Evolutionary conservation across 2,797 vertebrate species (phyloP), one percentile per base, ranked within the genome.

Genomic region (Microcaecilia unicolor): DNA sequence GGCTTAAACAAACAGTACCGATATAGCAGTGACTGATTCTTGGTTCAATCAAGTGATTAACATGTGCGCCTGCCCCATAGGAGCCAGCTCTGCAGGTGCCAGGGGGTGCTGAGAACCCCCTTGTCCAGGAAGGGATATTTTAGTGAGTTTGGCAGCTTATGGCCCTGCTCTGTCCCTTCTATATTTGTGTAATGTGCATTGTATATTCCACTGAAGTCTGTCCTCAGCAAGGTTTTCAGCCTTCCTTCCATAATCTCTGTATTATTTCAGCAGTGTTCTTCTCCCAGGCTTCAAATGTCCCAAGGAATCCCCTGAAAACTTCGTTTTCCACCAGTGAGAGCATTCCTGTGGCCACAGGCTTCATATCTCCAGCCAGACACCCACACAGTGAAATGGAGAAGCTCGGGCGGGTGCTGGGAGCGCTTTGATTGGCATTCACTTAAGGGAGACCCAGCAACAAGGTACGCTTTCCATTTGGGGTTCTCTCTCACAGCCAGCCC

Each of bases 21-120:
- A 28, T 48, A 40, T 48, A 51, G 13, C 56, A 42, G 51, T 35
- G 32, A 44, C n/a, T n/a, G n/a, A n/a, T 51, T 59, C 63, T 43
- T 55, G 27, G 56, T 12, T 37, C 11, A 23, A 37, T 41, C 15
- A 45, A 22, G 50, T 45, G 42, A 50, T 45, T 31, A 40, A 18
- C 20, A 6, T 24, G 14, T 0, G 2, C n/a, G 13, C 15, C n/a
- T n/a, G n/a, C n/a, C n/a, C n/a, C n/a, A n/a, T n/a, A n/a, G n/a
- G n/a, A n/a, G n/a, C n/a, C n/a, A n/a, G n/a, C n/a, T n/a, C n/a
- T n/a, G n/a, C n/a, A n/a, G n/a, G n/a, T n/a, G n/a, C n/a, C n/a
- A n/a, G n/a, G n/a, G n/a, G n/a, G n/a, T n/a, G n/a, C n/a, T n/a
- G n/a, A n/a, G n/a, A n/a, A n/a, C n/a, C n/a, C n/a, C n/a, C n/a